These are phyloP conservation scores for Leontocebus nigricollis DNA, from an alignment of 2,797 vertebrate species.

Conservation along the genomic window DNA sequence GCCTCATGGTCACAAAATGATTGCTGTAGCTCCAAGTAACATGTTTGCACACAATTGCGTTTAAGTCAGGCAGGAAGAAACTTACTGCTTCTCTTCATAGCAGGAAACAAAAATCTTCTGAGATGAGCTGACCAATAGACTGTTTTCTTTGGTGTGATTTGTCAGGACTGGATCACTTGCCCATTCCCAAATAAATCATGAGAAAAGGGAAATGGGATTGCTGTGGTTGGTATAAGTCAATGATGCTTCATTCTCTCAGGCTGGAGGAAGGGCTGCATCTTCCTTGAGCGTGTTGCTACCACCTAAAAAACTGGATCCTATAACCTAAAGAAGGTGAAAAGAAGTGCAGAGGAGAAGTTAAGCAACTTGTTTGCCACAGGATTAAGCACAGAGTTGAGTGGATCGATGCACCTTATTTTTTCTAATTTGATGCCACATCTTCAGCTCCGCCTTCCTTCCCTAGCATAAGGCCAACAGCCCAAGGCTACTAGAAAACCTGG, in stretches of 20 bases:
- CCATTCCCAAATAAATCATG: not conserved
- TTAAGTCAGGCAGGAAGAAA: not conserved
- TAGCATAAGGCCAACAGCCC: not conserved
- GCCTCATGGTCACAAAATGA: not conserved
- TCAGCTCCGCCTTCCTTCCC: not conserved
- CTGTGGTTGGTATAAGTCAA: not conserved
- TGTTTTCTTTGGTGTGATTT: not conserved
- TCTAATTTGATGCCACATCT: not conserved
- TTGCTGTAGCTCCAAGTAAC: not conserved
- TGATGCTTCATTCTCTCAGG: not conserved
- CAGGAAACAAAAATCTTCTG: slow-evolving; percentile 10
- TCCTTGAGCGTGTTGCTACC: not conserved
- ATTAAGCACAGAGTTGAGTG: not conserved
- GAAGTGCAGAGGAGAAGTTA: not conserved
- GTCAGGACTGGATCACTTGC: not conserved
- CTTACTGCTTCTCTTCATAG: not conserved
- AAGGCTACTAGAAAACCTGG: not conserved
- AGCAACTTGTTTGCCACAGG: not conserved
- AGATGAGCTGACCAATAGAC: not conserved
- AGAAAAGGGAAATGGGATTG: not conserved
- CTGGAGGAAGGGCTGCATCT: not conserved
- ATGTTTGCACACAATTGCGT: not conserved
- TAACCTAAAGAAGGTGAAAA: not conserved
- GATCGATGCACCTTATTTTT: not conserved
- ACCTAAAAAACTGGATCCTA: not conserved